A percentile compares a stretch with the other conserved stretches of the same genome.
These are phyloP conservation scores for Tuberolachnus salignus DNA, from an alignment of 2,888 invertebrate genomes.

Conservation along the genomic window DNA sequence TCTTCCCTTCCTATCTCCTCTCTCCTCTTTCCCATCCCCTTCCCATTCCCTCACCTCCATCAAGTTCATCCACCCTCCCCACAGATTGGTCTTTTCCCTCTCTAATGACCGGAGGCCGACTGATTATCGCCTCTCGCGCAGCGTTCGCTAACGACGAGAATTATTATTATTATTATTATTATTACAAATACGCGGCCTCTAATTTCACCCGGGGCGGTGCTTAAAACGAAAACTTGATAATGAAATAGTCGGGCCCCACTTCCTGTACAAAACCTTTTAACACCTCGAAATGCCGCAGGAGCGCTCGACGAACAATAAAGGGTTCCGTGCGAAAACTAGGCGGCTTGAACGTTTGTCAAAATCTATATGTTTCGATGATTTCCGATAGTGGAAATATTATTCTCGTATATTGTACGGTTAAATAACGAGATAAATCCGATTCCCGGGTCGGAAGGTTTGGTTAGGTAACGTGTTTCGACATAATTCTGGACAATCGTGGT, in stretches of 20 bases:
- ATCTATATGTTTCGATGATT: background rate
- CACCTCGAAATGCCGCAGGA: too few species aligned
- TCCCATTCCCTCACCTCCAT: too few species aligned
- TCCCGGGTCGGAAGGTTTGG: too few species aligned
- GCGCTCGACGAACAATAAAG: too few species aligned
- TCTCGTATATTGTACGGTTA: too few species aligned
- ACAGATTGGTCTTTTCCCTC: background rate
- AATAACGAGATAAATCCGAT: too few species aligned
- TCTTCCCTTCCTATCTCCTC: background rate
- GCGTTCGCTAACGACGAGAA: background rate
- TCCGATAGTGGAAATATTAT: background rate
- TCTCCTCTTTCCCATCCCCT: background rate
- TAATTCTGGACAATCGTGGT: background rate
- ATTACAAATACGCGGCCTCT: background rate
- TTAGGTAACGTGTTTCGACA: too few species aligned
- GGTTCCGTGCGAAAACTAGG: too few species aligned
- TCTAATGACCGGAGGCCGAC: slow-evolving; percentile 16
- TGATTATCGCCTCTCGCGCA: background rate
- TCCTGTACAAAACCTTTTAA: too few species aligned
- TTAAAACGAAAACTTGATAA: background rate
- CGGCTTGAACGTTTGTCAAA: too few species aligned
- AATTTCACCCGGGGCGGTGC: background rate
- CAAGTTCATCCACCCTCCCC: too few species aligned
- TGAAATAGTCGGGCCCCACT: background rate
- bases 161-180: background rate